phyloP scores from a whole-genome alignment of 2,888 invertebrate genomes.

The Sarcophaga rosellei region DNA sequence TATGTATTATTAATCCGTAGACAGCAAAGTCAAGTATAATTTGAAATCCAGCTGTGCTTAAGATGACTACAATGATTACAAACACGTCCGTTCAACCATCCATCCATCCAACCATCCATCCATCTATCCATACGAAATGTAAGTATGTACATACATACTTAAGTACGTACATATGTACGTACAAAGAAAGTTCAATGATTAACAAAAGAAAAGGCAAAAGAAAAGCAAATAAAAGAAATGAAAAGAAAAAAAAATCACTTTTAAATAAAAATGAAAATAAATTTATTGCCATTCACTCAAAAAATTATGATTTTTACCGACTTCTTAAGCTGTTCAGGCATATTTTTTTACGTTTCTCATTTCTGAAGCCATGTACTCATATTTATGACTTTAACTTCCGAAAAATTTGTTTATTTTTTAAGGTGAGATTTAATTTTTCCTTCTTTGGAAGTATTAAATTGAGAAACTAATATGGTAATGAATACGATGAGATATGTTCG shows the following conservation, averaged over 20 bases:
- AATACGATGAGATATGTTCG: neutral
- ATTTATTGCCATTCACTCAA: constrained; percentile 22
- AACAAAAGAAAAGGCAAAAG: constrained; percentile 2
- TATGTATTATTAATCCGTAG: constrained; percentile 23
- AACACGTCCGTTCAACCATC: neutral
- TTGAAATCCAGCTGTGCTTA: constrained; percentile 61
- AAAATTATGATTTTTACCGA: neutral
- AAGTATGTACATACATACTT: neutral
- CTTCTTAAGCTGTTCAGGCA: neutral
- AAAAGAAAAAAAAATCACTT: constrained; percentile 2
- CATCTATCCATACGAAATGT: neutral
- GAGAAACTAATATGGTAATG: constrained; percentile 7
- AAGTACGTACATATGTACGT: neutral
- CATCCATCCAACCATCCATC: no score
- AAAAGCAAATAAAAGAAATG: neutral
- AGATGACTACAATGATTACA: constrained; percentile 46
- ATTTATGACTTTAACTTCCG: constrained; percentile 41
- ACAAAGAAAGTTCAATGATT: constrained; percentile 12
- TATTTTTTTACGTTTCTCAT: no score
- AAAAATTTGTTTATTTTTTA: neutral
- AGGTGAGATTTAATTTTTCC: neutral
- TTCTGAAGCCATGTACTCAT: neutral
- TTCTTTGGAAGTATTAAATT: neutral
- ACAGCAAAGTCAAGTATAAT: constrained; percentile 40
- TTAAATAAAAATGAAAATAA: neutral